These are phyloP conservation scores for Pelvicachromis taeniatus DNA, from an alignment of 2,113 vertebrate genomes.

Conservation along the genomic window DNA sequence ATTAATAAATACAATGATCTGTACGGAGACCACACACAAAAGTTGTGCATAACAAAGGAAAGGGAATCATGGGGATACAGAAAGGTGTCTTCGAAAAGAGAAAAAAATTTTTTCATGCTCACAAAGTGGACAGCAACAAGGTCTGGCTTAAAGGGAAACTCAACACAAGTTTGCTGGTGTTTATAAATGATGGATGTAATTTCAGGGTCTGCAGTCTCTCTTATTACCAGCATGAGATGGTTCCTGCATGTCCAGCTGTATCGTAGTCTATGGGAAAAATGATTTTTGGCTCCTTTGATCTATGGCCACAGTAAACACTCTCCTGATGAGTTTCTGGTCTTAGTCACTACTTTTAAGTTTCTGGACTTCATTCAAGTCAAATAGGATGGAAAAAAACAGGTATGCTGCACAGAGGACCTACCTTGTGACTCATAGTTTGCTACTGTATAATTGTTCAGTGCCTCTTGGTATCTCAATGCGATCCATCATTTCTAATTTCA, in stretches of 20 bases:
- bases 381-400: neutral
- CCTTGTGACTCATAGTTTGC: neutral
- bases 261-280: neutral
- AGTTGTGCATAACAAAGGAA: neutral
- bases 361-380: neutral
- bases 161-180: neutral
- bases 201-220: neutral
- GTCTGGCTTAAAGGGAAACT: neutral
- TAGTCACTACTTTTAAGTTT: neutral
- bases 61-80: neutral
- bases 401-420: neutral
- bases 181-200: neutral
- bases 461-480: neutral
- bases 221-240: neutral
- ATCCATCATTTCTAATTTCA: neutral
- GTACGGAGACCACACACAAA: neutral
- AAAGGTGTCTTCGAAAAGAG: neutral
- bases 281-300: neutral
- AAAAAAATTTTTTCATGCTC: neutral
- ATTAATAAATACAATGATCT: neutral
- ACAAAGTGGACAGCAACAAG: neutral
- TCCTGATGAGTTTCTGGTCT: neutral
- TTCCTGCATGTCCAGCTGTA: neutral
- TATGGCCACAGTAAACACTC: neutral
- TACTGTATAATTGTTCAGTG: neutral